phyloP scores from a whole-genome alignment of 2,888 invertebrate genomes.

The Caenorhabditis drosophilae region DNA sequence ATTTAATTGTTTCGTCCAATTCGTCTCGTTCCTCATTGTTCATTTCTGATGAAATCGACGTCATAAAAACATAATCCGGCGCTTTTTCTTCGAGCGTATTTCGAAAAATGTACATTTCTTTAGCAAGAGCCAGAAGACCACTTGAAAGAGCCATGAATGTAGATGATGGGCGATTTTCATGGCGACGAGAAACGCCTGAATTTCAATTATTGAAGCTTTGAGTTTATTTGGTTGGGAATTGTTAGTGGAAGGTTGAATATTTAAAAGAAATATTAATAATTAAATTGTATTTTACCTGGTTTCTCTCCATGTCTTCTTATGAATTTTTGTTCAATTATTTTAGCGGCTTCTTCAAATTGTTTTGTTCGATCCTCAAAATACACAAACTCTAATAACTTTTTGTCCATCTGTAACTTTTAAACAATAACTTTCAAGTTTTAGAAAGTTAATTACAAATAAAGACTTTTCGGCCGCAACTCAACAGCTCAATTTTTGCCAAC shows the following conservation, averaged over 20 bases:
- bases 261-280: too few species aligned
- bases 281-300: too few species aligned
- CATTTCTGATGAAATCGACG: conserved; percentile 30
- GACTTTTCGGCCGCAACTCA: too few species aligned
- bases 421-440: too few species aligned
- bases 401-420: neutral
- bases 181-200: conserved; percentile 22
- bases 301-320: conserved; percentile 22
- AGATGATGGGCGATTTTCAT: conserved; percentile 28
- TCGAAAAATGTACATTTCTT: conserved; percentile 24
- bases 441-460: too few species aligned
- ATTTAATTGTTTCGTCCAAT: conserved; percentile 19
- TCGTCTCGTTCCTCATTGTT: conserved; percentile 23
- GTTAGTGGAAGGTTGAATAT: too few species aligned
- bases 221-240: neutral
- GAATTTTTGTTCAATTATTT: conserved; percentile 29
- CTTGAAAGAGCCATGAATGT: conserved; percentile 18
- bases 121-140: conserved; percentile 15
- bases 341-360: conserved; percentile 15
- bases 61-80: conserved; percentile 33
- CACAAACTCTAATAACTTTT: neutral
- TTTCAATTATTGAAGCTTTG: neutral
- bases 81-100: conserved; percentile 28
- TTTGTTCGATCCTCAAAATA: conserved; percentile 16
- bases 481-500: too few species aligned